A percentile compares a stretch with the other conserved stretches of the same genome.
These are phyloP conservation scores for Paracentrotus lividus DNA, from an alignment of 53 echinoderm and acorn worm genomes.

Conservation along the genomic window DNA sequence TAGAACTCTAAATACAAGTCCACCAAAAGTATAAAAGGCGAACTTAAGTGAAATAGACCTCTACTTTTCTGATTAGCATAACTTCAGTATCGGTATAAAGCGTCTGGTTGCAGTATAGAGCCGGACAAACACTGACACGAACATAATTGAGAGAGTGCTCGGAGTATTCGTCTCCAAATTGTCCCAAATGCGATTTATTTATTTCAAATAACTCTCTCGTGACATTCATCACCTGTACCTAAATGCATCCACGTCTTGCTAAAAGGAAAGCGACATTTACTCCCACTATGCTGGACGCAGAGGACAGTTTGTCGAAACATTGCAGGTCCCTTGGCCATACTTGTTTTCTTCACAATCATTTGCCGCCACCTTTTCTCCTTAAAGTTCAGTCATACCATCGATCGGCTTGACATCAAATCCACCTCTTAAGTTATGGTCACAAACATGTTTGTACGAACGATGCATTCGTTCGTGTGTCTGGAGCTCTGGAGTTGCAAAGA, in stretches of 20 bases:
- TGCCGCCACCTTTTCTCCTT: background rate
- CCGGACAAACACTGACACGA: background rate
- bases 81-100: background rate
- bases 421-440: too few species aligned
- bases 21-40: too few species aligned
- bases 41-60: background rate
- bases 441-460: too few species aligned
- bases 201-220: background rate
- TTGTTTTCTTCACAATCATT: background rate
- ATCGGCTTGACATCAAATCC: too few species aligned
- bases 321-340: background rate
- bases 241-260: background rate
- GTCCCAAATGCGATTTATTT: background rate
- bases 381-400: background rate
- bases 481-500: too few species aligned
- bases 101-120: background rate
- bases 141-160: background rate
- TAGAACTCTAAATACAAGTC: too few species aligned
- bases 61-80: background rate
- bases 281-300: background rate
- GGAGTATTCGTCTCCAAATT: conserved; percentile 6
- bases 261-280: background rate
- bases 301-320: background rate
- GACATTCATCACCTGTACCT: background rate
- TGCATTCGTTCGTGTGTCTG: too few species aligned